Base-by-base conservation (phyloP, 2,797 vertebrate genomes). In the Chloroceryle inda region DNA sequence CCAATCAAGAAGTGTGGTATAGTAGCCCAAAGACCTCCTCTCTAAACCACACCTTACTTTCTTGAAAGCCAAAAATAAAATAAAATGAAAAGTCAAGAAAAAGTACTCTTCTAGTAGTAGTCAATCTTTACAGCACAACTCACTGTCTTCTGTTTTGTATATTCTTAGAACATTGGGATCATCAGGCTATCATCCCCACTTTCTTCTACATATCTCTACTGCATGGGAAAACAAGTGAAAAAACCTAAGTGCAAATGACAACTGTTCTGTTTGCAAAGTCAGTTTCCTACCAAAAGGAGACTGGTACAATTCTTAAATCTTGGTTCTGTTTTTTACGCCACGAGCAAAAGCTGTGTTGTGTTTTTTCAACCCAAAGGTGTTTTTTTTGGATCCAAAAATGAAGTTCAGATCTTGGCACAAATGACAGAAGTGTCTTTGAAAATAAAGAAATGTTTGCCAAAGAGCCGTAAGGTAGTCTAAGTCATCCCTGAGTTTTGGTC, bases 381-480 rank as follows among this genome's bases (percentile, higher is more conserved):
- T 89, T 64, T 49, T 94, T 90, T 92, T 93, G 35, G 68, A 89
- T 66, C 12, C 20, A 72, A 91, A 92, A 47, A 19, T 53, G 23
- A 92, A 84, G 50, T 84, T 92, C 23, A 63, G 9, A 17, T 77
- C 64, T 92, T 95, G 94, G 78, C 89, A 67, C 7, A 27, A 91
- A 37, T 45, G 10, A 63, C 24, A 84, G 38, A 80, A 89, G 6
- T 40, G 24, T 27, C n/a, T 91, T 83, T 88, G 67, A 71, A 93
- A 93, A 63, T 64, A 72, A 91, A 50, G 40, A 81, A 80, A 58
- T 13, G 26, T 47, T 88, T 86, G 53, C 78, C 85, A 84, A 91
- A 62, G 23, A 68, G 17, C 33, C 50, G 10, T 55, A 72, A 88
- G 8, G 55, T 69, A 68, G 49, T 49, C 42, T 87, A 81, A 81